Percentiles rank a stretch among this genome's conserved stretches.
These are phyloP conservation scores for Nansenia antarctica DNA, from an alignment of 2,113 vertebrate genomes.

Conservation along the genomic window DNA sequence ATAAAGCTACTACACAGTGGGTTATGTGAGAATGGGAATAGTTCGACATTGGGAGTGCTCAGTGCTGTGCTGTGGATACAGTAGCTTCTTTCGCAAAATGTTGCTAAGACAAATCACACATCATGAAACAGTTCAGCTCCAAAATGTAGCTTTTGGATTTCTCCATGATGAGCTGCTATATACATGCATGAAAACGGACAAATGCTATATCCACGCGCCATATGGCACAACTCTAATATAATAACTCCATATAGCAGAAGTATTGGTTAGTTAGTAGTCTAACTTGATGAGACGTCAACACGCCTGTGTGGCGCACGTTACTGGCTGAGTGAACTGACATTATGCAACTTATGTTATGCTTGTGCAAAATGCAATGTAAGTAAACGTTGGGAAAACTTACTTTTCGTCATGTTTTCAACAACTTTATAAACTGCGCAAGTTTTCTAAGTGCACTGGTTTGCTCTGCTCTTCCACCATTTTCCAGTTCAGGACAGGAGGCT, in stretches of 20 bases:
- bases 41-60: neutral
- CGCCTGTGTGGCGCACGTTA: neutral
- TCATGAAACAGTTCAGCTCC: neutral
- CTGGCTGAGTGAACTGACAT: too few relatives aligned
- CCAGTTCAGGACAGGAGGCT: conserved; percentile 49
- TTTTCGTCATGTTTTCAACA: neutral
- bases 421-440: neutral
- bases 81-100: neutral
- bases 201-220: neutral
- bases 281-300: neutral
- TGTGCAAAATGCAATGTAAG: neutral
- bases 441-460: neutral
- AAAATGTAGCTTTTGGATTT: neutral
- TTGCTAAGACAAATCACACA: neutral
- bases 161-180: neutral
- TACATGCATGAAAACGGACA: neutral
- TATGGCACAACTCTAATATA: neutral
- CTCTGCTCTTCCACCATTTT: conserved; percentile 65
- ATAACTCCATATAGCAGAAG: too few relatives aligned
- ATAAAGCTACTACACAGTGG: neutral
- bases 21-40: neutral
- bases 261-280: too few relatives aligned
- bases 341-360: too few relatives aligned
- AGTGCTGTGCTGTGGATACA: too few relatives aligned
- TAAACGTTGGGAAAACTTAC: neutral